Conservation (phyloP, 2,797 vertebrate species). For the Rhynchonycteris naso region DNA sequence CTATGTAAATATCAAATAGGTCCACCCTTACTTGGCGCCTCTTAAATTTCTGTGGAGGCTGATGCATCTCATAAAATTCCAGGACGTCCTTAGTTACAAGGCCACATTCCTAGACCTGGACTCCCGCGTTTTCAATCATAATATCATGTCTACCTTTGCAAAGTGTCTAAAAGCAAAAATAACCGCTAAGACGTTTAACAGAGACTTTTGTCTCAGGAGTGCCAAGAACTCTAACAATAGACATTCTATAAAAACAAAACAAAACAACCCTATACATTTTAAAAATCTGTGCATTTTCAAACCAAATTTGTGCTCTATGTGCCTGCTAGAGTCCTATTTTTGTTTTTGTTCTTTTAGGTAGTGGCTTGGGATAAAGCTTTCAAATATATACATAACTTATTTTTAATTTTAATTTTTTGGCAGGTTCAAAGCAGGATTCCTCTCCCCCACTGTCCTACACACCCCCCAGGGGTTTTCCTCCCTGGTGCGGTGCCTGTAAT, state of each 20-base stretch:
- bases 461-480: background rate
- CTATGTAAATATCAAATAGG: constrained; percentile 61
- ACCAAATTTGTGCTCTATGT: constrained; percentile 5
- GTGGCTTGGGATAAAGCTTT: background rate
- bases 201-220: constrained; percentile 56
- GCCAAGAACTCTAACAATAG: background rate
- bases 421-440: background rate
- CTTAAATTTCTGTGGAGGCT: constrained; percentile 46
- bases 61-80: constrained; percentile 34
- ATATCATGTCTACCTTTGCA: constrained; percentile 37
- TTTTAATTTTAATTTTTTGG: background rate
- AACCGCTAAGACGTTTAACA: constrained; percentile 28
- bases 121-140: constrained; percentile 48
- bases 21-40: background rate
- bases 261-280: background rate
- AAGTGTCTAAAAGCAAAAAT: constrained; percentile 54
- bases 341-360: constrained; percentile 4
- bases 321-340: background rate
- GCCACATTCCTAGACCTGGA: background rate
- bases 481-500: background rate
- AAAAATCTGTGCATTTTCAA: constrained; percentile 60
- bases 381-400: background rate
- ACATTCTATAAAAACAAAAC: background rate
- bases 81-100: background rate
- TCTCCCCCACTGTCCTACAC: background rate